Base-by-base conservation (phyloP, 2,888 invertebrate genomes). In the Drosophila sordidapex region DNA sequence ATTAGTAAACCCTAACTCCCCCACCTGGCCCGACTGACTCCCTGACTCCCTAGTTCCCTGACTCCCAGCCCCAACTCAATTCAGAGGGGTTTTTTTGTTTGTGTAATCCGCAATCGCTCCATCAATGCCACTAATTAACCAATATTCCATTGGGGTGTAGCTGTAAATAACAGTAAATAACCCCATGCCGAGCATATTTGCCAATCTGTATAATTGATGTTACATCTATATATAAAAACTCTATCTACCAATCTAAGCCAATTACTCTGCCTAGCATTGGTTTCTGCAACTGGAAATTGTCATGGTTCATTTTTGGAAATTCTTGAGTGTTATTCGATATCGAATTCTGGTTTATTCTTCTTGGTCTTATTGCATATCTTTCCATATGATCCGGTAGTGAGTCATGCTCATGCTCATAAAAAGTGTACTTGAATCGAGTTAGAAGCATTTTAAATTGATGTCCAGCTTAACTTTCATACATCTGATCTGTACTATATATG, bases 41-140 rank as follows among this genome's bases (percentile, higher is more conserved):
- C 7, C 13, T 11, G 49, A 18, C 8, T 15, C 27, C 35, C 11
- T 4, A 27, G 10, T 8, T 15, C 53, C 27, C 27, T 2, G 48
- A 10, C 13, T 15, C 25, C 35, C 53, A 48, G 21, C 10, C 15
- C 25, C 31, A 15, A 21, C 25, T 7, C 53, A 53, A 21, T 21
- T 21, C 18, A 51, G 29, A 31, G 29, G 21, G 15, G 1, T 25
- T 46, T 21, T 15, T 31, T 31, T 33, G 33, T 10, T 33, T 46
- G 46, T 46, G 21, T 15, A 46, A 38, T 27, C 15, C 40, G 31
- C 68, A 58, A 62, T 52, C 77, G 54, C 38, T 48, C 33, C 68
- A 79, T 76, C 79, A 79, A 79, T 76, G 53, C 60, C 40, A 53
- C 63, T 74, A 76, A 76, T 76, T 79, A 79, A 61, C 40, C 71